These are phyloP conservation scores for Drosophila picticornis DNA, from an alignment of 2,888 invertebrate genomes.

Conservation along the genomic window DNA sequence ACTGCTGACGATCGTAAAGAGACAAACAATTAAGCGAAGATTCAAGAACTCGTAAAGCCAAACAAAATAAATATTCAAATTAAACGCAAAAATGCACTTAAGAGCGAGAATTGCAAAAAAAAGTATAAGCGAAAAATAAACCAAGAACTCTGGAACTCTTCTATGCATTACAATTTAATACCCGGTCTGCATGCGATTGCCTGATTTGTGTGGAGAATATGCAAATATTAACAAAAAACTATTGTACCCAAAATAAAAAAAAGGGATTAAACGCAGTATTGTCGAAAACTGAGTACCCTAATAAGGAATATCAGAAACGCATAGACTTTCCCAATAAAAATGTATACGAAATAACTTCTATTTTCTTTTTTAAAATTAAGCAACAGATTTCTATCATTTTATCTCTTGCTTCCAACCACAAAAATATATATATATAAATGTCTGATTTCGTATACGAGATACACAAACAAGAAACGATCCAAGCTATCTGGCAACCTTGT, in stretches of 20 bases:
- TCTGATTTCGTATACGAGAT: no score
- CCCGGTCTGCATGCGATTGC: constrained; percentile 58
- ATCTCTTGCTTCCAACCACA: not conserved
- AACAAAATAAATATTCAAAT: constrained; percentile 9
- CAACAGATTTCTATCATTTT: not conserved
- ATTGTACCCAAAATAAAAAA: constrained; percentile 15
- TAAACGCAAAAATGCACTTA: constrained; percentile 28
- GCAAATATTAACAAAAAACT: constrained; percentile 56
- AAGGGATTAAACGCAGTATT: not conserved
- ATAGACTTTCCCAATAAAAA: not conserved
- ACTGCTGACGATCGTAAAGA: constrained; percentile 36
- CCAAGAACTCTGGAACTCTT: constrained; percentile 7
- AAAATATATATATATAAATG: not conserved
- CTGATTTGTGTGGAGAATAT: constrained; percentile 59
- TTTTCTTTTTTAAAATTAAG: not conserved
- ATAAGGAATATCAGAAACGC: not conserved
- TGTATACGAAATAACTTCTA: not conserved
- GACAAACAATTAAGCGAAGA: constrained; percentile 16
- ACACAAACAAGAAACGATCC: no score
- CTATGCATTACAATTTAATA: constrained; percentile 41
- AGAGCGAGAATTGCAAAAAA: constrained; percentile 30
- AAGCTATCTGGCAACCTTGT: no score
- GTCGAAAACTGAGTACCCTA: not conserved
- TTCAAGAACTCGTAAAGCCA: constrained; percentile 25
- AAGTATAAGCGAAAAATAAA: constrained; percentile 21